phyloP scores from a whole-genome alignment of 2,888 invertebrate species.

The Rhingia rostrata region DNA sequence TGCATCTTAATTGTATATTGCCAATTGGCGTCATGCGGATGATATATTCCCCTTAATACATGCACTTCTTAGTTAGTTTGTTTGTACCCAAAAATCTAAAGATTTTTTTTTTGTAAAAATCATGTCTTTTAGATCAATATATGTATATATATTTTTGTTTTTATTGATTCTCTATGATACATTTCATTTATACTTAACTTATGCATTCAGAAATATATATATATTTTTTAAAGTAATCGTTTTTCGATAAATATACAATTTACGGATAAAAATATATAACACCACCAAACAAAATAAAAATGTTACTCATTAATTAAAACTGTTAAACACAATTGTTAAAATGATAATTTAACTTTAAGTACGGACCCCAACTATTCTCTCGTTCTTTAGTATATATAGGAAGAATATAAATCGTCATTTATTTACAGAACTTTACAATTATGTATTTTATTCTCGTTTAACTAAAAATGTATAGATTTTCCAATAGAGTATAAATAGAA shows the following conservation, averaged over 20 bases:
- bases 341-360: conserved; percentile 50
- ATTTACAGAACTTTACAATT: conserved; percentile 59
- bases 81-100: not conserved
- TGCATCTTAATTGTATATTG: not conserved
- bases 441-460: not conserved
- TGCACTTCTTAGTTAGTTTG: conserved; percentile 6
- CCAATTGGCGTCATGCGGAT: conserved; percentile 24
- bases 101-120: conserved; percentile 7
- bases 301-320: conserved; percentile 50
- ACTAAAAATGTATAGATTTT: conserved; percentile 6
- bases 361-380: conserved; percentile 40
- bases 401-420: conserved; percentile 14
- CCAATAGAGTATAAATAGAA: not conserved
- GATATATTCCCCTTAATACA: not conserved
- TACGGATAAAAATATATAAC: conserved; percentile 59
- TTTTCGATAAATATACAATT: conserved; percentile 56
- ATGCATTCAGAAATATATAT: conserved; percentile 24
- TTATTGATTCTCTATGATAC: conserved; percentile 43
- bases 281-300: conserved; percentile 54
- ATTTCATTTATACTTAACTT: conserved; percentile 9
- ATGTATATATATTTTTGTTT: conserved; percentile 12
- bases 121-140: conserved; percentile 4
- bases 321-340: conserved; percentile 50
- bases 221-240: conserved; percentile 11
- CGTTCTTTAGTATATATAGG: conserved; percentile 31